Percentiles rank a stretch among this genome's conserved stretches.
Evolutionary conservation across 2,888 invertebrate species (phyloP).

Genomic region (Tenthredo notha): DNA sequence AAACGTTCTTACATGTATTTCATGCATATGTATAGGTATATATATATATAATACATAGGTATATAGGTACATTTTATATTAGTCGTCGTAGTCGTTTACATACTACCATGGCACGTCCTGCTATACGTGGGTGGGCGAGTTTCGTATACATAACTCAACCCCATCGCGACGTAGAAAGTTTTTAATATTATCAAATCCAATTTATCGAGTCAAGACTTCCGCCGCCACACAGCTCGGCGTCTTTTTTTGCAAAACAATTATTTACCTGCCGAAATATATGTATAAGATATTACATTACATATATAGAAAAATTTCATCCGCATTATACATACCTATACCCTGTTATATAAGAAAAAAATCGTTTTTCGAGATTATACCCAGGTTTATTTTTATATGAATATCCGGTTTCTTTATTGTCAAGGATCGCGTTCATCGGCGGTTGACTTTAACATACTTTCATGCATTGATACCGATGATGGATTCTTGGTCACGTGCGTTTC

Average conservation of each 20-base stretch:
- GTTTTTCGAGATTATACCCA: neutral
- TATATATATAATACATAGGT: neutral
- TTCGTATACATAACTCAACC: slow-evolving; percentile 7
- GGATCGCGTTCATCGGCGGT: neutral
- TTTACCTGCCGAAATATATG: neutral
- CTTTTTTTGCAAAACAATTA: neutral
- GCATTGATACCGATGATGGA: neutral
- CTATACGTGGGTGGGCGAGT: slow-evolving; percentile 21
- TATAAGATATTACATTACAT: neutral
- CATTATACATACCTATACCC: neutral
- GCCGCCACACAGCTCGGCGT: neutral
- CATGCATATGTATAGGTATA: neutral
- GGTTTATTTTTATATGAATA: slow-evolving; percentile 13
- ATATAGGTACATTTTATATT: neutral
- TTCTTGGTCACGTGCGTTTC: slow-evolving; percentile 11
- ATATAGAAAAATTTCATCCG: neutral
- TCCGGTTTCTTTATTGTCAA: neutral
- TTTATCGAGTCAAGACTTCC: slow-evolving; percentile 29
- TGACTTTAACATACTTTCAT: neutral
- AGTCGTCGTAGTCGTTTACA: neutral
- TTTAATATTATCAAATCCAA: slow-evolving; percentile 37
- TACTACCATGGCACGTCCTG: neutral
- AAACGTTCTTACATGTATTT: neutral
- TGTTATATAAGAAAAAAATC: neutral
- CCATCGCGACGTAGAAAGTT: slow-evolving; percentile 32